Evolutionary conservation across 30 jellyfish, hydroid and myxozoan genomes (phyloP).

Genomic region (Turritopsis rubra): DNA sequence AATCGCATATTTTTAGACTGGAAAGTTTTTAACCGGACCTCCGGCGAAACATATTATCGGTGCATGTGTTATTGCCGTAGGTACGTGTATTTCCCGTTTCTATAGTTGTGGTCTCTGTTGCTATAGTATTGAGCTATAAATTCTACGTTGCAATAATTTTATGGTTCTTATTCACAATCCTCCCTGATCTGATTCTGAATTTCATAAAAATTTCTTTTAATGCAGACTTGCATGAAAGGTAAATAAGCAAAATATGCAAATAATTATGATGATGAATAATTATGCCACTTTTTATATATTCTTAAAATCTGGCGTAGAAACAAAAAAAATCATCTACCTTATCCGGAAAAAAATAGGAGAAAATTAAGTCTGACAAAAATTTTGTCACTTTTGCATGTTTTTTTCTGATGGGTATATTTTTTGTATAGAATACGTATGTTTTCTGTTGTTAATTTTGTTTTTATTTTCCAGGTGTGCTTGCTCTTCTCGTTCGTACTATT

Average conservation of each 20-base stretch:
- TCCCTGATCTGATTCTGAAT: no score
- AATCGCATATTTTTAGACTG: background rate
- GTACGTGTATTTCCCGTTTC: background rate
- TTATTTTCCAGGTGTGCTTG: conserved; percentile 38
- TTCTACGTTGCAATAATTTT: background rate
- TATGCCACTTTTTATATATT: no score
- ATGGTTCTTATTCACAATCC: no score
- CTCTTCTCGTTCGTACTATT: conserved; percentile 43
- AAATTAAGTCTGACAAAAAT: no score
- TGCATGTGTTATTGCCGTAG: background rate
- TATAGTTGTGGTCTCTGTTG: background rate
- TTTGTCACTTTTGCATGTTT: background rate
- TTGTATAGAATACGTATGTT: background rate
- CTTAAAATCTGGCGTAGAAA: no score
- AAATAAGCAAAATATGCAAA: no score
- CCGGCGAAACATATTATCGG: background rate
- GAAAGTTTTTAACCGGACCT: background rate
- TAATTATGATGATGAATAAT: no score
- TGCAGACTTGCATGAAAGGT: no score
- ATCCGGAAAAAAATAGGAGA: no score
- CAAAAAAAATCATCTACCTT: no score
- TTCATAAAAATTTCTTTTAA: no score
- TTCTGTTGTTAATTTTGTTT: background rate
- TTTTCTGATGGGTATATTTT: background rate
- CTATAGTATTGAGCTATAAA: background rate